These are phyloP conservation scores for Alfaro cultratus DNA, from an alignment of 2,797 vertebrate species.

Conservation along the genomic window DNA sequence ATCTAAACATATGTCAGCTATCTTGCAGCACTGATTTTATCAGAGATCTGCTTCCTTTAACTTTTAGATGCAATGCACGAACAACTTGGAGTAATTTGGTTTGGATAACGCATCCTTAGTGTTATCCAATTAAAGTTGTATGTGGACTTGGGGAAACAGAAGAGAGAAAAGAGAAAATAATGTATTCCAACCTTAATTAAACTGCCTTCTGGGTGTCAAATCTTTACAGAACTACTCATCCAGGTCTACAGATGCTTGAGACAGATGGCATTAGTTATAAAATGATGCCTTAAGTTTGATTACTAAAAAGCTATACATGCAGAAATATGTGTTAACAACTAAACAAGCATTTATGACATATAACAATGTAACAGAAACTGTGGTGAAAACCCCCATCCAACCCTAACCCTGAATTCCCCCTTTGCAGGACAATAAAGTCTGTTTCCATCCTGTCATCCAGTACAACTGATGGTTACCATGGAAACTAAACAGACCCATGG, in stretches of 20 bases:
- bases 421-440: too few relatives aligned
- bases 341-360: background rate
- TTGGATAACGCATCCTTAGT: too few relatives aligned
- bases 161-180: background rate
- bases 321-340: background rate
- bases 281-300: background rate
- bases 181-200: background rate
- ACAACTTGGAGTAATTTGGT: background rate
- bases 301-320: background rate
- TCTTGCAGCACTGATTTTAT: background rate
- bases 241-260: background rate
- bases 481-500: background rate
- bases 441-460: background rate
- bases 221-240: background rate
- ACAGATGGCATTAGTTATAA: background rate
- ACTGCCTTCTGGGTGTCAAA: background rate
- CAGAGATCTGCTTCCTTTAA: background rate
- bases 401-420: too few relatives aligned
- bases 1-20: background rate
- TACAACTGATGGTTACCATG: background rate
- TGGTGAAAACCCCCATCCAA: background rate
- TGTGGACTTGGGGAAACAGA: too few relatives aligned
- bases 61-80: background rate
- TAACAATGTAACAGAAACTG: background rate
- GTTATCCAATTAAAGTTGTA: too few relatives aligned